phyloP scores from a whole-genome alignment of 2,888 invertebrate genomes.

The Tenthredo notha region DNA sequence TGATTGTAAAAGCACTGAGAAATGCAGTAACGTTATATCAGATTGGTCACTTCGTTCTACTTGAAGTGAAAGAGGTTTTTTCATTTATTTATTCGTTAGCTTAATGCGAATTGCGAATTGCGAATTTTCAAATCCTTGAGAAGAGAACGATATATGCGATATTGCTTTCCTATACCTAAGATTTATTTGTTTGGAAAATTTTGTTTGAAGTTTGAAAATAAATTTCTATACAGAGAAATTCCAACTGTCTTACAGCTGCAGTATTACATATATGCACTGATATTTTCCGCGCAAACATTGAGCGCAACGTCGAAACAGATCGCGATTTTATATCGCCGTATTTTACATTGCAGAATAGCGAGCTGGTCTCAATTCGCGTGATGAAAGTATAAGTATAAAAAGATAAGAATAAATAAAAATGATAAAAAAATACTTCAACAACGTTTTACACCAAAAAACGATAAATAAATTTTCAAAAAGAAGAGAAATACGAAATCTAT shows the following conservation, averaged over 20 bases:
- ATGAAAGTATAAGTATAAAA: neutral
- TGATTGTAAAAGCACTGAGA: neutral
- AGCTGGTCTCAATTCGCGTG: neutral
- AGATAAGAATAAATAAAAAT: no score
- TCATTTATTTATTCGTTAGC: neutral
- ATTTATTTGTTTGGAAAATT: neutral
- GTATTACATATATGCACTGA: no score
- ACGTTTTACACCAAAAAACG: no score
- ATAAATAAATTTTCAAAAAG: neutral
- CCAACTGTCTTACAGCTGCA: slow-evolving; percentile 17
- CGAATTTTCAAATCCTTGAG: neutral
- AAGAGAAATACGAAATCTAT: neutral
- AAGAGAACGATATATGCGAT: slow-evolving; percentile 7
- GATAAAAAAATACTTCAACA: neutral
- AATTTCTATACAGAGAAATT: neutral
- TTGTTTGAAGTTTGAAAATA: slow-evolving; percentile 9
- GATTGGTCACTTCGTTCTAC: neutral
- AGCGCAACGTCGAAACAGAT: neutral
- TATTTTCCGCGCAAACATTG: neutral
- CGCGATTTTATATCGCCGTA: neutral
- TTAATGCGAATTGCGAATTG: neutral
- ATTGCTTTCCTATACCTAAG: neutral
- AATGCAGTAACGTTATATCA: neutral
- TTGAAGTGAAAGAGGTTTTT: neutral
- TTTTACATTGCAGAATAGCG: neutral